Conservation (phyloP, 2,113 vertebrate species). For the Abramis brama region DNA sequence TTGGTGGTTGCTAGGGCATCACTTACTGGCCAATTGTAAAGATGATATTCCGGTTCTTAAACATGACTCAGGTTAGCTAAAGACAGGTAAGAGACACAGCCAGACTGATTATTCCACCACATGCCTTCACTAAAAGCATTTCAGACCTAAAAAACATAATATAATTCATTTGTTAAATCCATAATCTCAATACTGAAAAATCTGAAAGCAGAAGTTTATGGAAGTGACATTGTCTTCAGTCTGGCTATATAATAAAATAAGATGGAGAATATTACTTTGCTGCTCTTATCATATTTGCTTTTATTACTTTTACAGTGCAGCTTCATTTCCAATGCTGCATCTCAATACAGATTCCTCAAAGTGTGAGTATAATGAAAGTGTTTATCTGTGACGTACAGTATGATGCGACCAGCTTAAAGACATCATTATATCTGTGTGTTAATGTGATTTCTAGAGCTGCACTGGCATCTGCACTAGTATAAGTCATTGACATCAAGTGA, state of each 20-base stretch:
- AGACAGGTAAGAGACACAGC: background rate
- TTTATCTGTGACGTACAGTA: background rate
- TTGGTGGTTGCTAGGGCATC: background rate
- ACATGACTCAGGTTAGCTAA: background rate
- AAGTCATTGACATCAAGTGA: background rate
- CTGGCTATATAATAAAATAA: background rate
- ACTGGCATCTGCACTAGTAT: background rate
- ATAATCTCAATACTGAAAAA: background rate
- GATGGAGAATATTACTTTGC: conserved; percentile 2
- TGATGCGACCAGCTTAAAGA: background rate
- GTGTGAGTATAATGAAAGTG: background rate
- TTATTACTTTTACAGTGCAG: background rate
- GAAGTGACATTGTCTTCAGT: background rate
- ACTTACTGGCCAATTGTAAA: too few relatives aligned
- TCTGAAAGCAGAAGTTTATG: background rate
- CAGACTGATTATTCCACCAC: background rate
- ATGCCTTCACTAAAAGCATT: background rate
- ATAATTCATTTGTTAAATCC: background rate
- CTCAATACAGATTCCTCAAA: background rate
- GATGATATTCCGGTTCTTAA: background rate
- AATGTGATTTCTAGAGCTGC: background rate
- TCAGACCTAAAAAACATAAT: background rate
- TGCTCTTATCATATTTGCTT: background rate
- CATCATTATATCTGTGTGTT: background rate
- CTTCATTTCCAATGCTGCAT: conserved; percentile 1